Evolutionary conservation across 2,888 invertebrate genomes (phyloP).

Genomic region (Leptinotarsa rubiginosa): DNA sequence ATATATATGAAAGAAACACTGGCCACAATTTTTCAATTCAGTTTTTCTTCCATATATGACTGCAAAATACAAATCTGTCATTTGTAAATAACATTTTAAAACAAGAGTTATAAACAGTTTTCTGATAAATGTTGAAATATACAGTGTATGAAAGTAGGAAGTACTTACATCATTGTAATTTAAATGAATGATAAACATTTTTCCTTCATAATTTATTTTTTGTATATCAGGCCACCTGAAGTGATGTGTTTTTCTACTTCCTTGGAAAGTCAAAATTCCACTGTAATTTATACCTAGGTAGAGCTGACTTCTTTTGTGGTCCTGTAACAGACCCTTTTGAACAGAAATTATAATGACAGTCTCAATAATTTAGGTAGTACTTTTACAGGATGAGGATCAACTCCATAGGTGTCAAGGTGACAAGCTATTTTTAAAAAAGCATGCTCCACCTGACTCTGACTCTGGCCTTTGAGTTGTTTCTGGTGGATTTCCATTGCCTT

Average conservation of each 20-base stretch:
- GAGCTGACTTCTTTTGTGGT: conserved; percentile 90
- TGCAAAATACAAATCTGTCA: no score
- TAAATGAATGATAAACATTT: conserved; percentile 96
- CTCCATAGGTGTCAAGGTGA: conserved; percentile 94
- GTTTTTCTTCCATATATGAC: no score
- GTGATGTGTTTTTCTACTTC: conserved; percentile 91
- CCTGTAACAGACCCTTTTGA: conserved; percentile 70
- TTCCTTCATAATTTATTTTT: conserved; percentile 96
- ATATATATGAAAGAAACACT: no score
- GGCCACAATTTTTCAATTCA: no score
- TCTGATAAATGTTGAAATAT: no score
- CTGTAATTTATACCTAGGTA: conserved; percentile 96
- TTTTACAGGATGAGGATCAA: conserved; percentile 98
- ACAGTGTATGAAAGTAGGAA: background rate
- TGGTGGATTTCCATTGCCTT: conserved; percentile 94
- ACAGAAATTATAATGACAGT: conserved; percentile 25
- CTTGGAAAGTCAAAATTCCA: conserved; percentile 95
- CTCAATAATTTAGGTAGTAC: conserved; percentile 65
- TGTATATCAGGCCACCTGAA: conserved; percentile 97
- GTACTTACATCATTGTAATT: conserved; percentile 87
- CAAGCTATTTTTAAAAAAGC: conserved; percentile 92
- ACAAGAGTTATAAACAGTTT: no score
- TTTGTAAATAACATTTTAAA: no score
- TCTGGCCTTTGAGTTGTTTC: conserved; percentile 86
- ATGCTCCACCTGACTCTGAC: conserved; percentile 88